Conservation (phyloP, 2,113 vertebrate genomes). For the Carassius carassius region DNA sequence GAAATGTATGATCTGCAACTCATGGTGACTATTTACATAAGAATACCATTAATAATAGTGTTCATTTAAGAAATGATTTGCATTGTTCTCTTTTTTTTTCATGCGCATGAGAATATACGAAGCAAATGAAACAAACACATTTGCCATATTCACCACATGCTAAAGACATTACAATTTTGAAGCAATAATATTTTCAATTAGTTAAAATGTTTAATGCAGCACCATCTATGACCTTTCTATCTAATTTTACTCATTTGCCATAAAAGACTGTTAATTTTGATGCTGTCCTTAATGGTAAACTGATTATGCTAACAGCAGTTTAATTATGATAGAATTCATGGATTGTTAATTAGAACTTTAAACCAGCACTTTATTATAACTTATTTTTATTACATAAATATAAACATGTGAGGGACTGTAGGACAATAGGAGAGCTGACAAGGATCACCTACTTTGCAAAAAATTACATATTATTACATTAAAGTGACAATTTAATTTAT, state of each 20-base stretch:
- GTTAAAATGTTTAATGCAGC: background rate
- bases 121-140: background rate
- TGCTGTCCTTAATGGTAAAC: background rate
- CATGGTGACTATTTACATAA: background rate
- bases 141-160: background rate
- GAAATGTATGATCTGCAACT: constrained; percentile 25
- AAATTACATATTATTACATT: too few species aligned
- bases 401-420: too few species aligned
- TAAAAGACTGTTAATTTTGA: background rate
- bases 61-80: background rate
- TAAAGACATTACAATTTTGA: background rate
- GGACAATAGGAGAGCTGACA: too few species aligned
- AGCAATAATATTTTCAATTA: background rate
- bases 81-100: background rate
- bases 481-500: too few species aligned
- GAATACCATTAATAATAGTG: background rate
- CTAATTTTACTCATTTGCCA: background rate
- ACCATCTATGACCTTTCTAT: background rate
- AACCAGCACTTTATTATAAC: background rate
- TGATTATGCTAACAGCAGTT: background rate
- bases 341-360: background rate
- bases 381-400: too few species aligned
- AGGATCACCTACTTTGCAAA: too few species aligned
- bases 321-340: background rate
- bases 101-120: background rate